Conservation (phyloP, 2,888 invertebrate genomes). For the Mongoloraphidia duomilia region DNA sequence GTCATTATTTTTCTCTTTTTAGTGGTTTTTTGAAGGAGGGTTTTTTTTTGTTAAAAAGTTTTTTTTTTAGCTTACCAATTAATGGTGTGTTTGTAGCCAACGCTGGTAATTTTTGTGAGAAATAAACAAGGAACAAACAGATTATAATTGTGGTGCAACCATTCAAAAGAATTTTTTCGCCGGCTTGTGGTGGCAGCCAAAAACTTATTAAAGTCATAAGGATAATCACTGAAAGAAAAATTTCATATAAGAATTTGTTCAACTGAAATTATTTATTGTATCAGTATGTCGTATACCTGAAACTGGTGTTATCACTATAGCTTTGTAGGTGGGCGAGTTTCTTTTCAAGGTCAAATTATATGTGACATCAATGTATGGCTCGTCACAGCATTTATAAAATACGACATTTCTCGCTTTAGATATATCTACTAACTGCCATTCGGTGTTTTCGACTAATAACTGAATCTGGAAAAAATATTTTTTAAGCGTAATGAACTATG, state of each 20-base stretch:
- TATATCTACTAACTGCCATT: conserved; percentile 35
- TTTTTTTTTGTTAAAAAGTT: not conserved
- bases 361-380: conserved; percentile 38
- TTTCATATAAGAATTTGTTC: not conserved
- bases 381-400: conserved; percentile 37
- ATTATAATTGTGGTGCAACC: conserved; percentile 43
- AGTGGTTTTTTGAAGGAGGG: not conserved
- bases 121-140: conserved; percentile 46
- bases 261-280: not conserved
- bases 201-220: conserved; percentile 44
- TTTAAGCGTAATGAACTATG: too few species aligned
- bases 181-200: conserved; percentile 50
- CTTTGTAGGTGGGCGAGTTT: conserved; percentile 42
- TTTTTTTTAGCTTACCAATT: conserved; percentile 30
- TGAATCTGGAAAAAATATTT: conserved; percentile 19
- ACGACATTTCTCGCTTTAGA: conserved; percentile 26
- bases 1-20: too few species aligned
- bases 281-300: conserved; percentile 26
- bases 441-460: conserved; percentile 25
- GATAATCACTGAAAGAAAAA: conserved; percentile 35
- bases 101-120: conserved; percentile 41
- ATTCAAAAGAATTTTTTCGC: conserved; percentile 47
- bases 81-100: conserved; percentile 39
- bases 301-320: conserved; percentile 47
- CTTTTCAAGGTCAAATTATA: conserved; percentile 37